Evolutionary conservation across 2,797 vertebrate genomes (phyloP), one percentile per base, ranked within the genome.

Genomic region (Salmo trutta): DNA sequence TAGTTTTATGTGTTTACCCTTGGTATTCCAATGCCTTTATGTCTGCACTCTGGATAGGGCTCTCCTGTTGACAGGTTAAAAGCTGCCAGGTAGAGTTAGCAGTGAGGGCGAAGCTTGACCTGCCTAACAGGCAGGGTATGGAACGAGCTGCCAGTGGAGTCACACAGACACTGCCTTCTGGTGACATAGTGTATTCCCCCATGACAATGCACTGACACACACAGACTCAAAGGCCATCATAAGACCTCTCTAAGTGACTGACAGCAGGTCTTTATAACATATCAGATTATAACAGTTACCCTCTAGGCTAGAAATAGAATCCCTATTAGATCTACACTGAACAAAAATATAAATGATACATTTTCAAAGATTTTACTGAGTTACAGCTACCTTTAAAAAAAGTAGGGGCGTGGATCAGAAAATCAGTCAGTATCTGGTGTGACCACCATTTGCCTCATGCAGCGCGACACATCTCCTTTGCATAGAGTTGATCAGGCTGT

Each of bases 231-330:
- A 62, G 52, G 59, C 27, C 27, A 65, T 12, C 16, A 5, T 29
- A 24, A 70, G 66, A 41, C 21, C 14, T 54, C 29, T 59, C 10
- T 4, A 65, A 75, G 75, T 27, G 80, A 88, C 73, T 83, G 88
- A 88, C 86, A 41, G 41, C 41, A 86, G 86, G 84, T 85, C 80
- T 85, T 89, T 82, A 79, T 88, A 89, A 77, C 31, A 21, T 75
- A 77, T 86, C 82, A 0, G 70, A 27, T 19, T 27, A 59, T 19
- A 7, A 17, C n/a, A 17, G 16, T 59, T 41, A 41, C 8, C 41
- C 41, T 41, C 41, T 41, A 41, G 7, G 0, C 17, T 54, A 41
- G 53, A 16, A 16, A 16, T 4, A 54, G 4, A 54, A 17, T 17
- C 53, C 15, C 53, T 54, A 54, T 19, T 17, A 54, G 17, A 54